Evolutionary conservation across 2,888 invertebrate species (phyloP).

Genomic region (Apeira syringaria): DNA sequence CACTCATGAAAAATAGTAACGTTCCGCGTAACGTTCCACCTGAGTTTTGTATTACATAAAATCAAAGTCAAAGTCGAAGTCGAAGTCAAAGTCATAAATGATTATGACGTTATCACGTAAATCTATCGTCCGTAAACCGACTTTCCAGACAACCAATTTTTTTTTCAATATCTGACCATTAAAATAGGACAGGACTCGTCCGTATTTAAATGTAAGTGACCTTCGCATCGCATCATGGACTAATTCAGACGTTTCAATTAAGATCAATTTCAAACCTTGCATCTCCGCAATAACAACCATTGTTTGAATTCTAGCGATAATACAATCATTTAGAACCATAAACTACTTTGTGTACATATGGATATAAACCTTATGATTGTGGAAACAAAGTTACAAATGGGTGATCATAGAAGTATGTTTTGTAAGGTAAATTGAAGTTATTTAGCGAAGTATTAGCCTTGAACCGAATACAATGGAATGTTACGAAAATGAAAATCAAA

Average conservation of each 20-base stretch:
- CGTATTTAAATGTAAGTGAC: constrained; percentile 11
- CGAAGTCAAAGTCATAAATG: too few species aligned
- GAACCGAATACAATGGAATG: constrained; percentile 61
- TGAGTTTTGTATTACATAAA: too few species aligned
- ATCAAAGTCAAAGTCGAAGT: too few species aligned
- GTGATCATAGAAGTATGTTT: not conserved
- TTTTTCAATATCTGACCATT: too few species aligned
- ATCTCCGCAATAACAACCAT: constrained; percentile 15
- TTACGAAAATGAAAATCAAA: constrained; percentile 54
- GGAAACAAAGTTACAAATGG: constrained; percentile 8
- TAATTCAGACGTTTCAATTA: constrained; percentile 20
- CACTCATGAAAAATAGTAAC: too few species aligned
- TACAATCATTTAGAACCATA: constrained; percentile 8
- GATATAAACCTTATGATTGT: constrained; percentile 7
- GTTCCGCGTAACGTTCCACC: too few species aligned
- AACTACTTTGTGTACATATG: not conserved
- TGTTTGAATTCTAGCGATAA: constrained; percentile 5
- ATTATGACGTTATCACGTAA: too few species aligned
- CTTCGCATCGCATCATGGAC: constrained; percentile 10
- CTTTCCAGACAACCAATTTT: too few species aligned
- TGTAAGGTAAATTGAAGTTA: constrained; percentile 26
- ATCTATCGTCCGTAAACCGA: too few species aligned
- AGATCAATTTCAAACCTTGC: constrained; percentile 18
- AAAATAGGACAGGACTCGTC: constrained; percentile 3
- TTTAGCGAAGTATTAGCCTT: constrained; percentile 53